Evolutionary conservation across 2,888 invertebrate genomes (phyloP).

Genomic region (Drosophila demipolita): DNA sequence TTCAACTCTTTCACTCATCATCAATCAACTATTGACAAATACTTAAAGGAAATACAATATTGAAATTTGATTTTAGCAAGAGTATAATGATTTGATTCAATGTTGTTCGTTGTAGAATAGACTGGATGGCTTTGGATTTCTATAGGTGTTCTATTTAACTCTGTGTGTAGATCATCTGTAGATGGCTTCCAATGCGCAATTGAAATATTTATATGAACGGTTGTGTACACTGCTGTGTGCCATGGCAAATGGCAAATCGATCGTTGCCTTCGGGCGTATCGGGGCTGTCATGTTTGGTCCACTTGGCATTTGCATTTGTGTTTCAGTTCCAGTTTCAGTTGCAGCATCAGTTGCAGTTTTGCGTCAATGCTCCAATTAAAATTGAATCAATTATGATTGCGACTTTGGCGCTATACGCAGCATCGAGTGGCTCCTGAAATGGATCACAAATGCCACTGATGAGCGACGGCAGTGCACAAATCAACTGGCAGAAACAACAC

Average conservation of each 20-base stretch:
- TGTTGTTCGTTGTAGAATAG: not conserved
- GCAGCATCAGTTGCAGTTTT: slow-evolving; percentile 35
- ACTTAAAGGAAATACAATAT: not conserved
- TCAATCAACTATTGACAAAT: too few relatives aligned
- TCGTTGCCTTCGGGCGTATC: slow-evolving; percentile 50
- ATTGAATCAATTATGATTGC: slow-evolving; percentile 76
- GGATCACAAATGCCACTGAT: slow-evolving; percentile 43
- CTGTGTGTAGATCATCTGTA: too few relatives aligned
- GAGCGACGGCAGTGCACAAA: slow-evolving; percentile 3
- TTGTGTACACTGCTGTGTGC: not conserved
- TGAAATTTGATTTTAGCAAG: not conserved
- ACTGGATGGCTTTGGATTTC: not conserved
- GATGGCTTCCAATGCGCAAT: not conserved
- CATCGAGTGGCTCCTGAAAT: slow-evolving; percentile 42
- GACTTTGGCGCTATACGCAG: slow-evolving; percentile 52
- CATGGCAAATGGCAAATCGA: slow-evolving; percentile 56
- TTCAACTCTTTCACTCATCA: too few relatives aligned
- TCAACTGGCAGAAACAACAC: not conserved
- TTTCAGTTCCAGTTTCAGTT: slow-evolving; percentile 37
- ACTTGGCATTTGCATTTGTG: slow-evolving; percentile 40
- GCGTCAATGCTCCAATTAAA: slow-evolving; percentile 66
- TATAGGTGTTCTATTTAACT: not conserved
- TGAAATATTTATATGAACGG: slow-evolving; percentile 3
- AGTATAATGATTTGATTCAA: not conserved
- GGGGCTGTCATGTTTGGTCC: slow-evolving; percentile 55